These are phyloP conservation scores for Otolemur garnettii DNA, from an alignment of 2,113 vertebrate genomes.

Conservation along the genomic window DNA sequence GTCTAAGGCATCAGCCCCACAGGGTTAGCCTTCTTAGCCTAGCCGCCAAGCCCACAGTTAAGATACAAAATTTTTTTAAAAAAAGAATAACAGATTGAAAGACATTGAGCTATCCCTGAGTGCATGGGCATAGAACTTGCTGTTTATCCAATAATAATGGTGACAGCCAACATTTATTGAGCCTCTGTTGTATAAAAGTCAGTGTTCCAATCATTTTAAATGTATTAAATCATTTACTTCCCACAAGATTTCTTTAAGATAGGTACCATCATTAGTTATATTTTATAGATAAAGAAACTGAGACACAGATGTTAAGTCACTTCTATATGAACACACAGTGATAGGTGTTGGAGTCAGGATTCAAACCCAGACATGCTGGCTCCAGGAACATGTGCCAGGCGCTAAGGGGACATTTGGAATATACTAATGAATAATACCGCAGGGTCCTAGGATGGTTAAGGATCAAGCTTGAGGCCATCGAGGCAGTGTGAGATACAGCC, in stretches of 20 bases:
- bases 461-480: not conserved
- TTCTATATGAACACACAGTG: not conserved
- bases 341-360: not conserved
- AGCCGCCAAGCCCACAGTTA: not conserved
- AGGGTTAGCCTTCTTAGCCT: not conserved
- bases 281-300: slow-evolving; percentile 33
- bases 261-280: not conserved
- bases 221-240: not conserved
- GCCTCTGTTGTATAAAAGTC: not conserved
- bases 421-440: not conserved
- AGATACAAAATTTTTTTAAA: not conserved
- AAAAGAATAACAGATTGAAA: not conserved
- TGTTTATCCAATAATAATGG: not conserved
- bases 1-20: not conserved
- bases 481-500: not conserved
- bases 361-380: not conserved
- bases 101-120: not conserved
- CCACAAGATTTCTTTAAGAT: not conserved
- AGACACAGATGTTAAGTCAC: not conserved
- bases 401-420: not conserved
- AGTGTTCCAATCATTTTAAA: slow-evolving; percentile 3
- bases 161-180: slow-evolving; percentile 37
- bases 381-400: not conserved
- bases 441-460: not conserved
- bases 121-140: not conserved